Percentiles rank a stretch among this genome's conserved stretches.
Evolutionary conservation across 2,797 vertebrate species (phyloP).

Genomic region (Taenioides sp.): DNA sequence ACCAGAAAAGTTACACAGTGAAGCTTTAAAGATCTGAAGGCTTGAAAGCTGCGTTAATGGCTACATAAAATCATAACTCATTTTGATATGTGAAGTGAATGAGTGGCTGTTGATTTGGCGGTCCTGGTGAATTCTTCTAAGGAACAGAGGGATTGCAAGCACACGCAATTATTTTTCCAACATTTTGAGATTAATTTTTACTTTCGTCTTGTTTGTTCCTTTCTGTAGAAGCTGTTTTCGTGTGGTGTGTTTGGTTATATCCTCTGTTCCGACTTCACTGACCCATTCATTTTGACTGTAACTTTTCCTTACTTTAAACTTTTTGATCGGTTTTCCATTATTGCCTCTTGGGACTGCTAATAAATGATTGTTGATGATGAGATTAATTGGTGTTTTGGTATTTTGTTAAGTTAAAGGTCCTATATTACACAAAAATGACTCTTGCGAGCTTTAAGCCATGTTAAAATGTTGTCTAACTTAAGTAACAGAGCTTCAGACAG

Average conservation of each 20-base stretch:
- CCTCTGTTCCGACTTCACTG: conserved; percentile 63
- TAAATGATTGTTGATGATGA: conserved; percentile 73
- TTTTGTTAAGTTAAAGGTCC: background rate
- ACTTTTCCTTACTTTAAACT: conserved; percentile 35
- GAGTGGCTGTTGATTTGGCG: conserved; percentile 6
- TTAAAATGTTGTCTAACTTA: too few species aligned
- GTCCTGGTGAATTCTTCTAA: conserved; percentile 76
- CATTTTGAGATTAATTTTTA: conserved; percentile 14
- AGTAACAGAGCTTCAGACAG: too few species aligned
- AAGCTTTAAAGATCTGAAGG: background rate
- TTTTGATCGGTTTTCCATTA: conserved; percentile 46
- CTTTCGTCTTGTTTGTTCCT: conserved; percentile 43
- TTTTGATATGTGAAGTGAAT: conserved; percentile 28
- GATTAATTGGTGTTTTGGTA: conserved; percentile 4
- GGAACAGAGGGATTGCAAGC: conserved; percentile 77
- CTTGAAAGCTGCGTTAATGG: too few species aligned
- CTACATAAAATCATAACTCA: background rate
- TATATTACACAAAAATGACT: too few species aligned
- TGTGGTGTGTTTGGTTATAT: conserved; percentile 35
- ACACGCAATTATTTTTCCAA: conserved; percentile 4
- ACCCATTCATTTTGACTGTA: conserved; percentile 32
- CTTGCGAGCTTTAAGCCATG: too few species aligned
- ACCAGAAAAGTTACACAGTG: background rate
- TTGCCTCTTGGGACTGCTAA: conserved; percentile 77
- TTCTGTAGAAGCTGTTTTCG: conserved; percentile 34